phyloP scores from a whole-genome alignment of 2,797 vertebrate species.

The Semaprochilodus insignis region DNA sequence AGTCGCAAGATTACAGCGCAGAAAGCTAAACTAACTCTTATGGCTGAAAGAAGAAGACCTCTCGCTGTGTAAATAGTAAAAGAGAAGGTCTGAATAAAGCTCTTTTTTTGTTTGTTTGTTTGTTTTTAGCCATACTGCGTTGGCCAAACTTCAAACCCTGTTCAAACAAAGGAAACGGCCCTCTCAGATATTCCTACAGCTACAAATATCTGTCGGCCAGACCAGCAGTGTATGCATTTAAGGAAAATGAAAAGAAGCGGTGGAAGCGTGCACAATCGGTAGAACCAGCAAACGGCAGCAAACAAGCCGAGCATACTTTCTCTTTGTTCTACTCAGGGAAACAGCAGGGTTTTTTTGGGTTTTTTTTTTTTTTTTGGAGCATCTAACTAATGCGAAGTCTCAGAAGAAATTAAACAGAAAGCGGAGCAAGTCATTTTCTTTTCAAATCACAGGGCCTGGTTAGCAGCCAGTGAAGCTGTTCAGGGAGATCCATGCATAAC shows the following conservation, averaged over 20 bases:
- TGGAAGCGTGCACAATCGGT: not conserved
- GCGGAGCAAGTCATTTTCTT: slow-evolving; percentile 41
- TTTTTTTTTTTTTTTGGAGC: slow-evolving; percentile 1
- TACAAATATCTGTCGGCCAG: slow-evolving; percentile 9
- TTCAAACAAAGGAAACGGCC: slow-evolving; percentile 5
- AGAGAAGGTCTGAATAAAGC: slow-evolving; percentile 25
- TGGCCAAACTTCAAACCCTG: slow-evolving; percentile 9
- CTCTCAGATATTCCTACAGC: not conserved
- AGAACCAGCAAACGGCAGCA: slow-evolving; percentile 1
- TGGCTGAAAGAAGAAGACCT: slow-evolving; percentile 30
- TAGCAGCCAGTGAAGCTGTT: slow-evolving; percentile 37
- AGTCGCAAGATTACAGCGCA: slow-evolving; percentile 25
- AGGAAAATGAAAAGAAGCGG: not conserved
- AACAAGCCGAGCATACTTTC: slow-evolving; percentile 17
- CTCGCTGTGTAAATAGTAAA: slow-evolving; percentile 30
- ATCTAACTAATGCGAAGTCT: slow-evolving; percentile 26
- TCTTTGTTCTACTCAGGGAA: slow-evolving; percentile 17
- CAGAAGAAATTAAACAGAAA: slow-evolving; percentile 35
- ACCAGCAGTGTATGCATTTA: not conserved
- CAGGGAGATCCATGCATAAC: slow-evolving; percentile 40
- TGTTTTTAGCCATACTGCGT: not conserved
- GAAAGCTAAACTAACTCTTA: slow-evolving; percentile 41
- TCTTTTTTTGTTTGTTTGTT: not conserved
- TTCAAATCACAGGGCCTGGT: slow-evolving; percentile 47
- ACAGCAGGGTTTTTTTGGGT: not conserved